Conservation (phyloP, 2,113 vertebrate species). For the Myrmecophaga tridactyla region DNA sequence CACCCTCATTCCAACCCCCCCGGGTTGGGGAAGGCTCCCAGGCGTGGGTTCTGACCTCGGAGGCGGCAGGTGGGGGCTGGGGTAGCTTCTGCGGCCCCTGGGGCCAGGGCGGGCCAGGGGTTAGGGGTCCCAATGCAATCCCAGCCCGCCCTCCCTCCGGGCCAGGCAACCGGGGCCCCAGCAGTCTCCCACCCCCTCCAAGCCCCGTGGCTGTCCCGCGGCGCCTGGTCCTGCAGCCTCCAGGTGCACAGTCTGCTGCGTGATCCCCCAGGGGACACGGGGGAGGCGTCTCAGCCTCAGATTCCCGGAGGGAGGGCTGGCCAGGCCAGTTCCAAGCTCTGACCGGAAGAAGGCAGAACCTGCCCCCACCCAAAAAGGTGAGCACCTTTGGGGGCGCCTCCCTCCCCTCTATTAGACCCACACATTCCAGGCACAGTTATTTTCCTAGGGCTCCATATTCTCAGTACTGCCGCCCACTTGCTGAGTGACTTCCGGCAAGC, state of each 20-base stretch:
- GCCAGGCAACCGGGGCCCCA: rapidly evolving
- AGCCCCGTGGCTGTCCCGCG: not conserved
- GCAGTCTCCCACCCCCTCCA: not conserved
- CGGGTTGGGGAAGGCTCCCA: not conserved
- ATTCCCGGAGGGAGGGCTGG: not conserved
- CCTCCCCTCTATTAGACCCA: not conserved
- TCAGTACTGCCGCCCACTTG: not conserved
- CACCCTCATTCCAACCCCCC: not conserved
- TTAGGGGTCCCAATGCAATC: too few relatives aligned
- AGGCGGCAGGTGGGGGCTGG: rapidly evolving
- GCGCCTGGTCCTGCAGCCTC: not conserved
- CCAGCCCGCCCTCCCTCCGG: too few relatives aligned
- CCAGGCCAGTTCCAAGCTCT: not conserved
- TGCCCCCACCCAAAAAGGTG: not conserved
- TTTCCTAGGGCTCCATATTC: too few relatives aligned
- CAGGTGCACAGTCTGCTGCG: not conserved
- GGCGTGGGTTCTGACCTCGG: not conserved
- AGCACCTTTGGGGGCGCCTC: not conserved
- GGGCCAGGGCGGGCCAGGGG: not conserved
- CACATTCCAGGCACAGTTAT: not conserved
- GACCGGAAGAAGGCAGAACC: not conserved
- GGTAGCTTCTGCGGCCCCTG: not conserved
- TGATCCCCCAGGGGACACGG: not conserved
- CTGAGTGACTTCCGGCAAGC: not conserved
- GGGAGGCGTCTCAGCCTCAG: not conserved